A percentile compares a stretch with the other conserved stretches of the same genome.
These are phyloP conservation scores for Caenorhabditis afra DNA, from an alignment of 2,888 invertebrate species.

Conservation along the genomic window DNA sequence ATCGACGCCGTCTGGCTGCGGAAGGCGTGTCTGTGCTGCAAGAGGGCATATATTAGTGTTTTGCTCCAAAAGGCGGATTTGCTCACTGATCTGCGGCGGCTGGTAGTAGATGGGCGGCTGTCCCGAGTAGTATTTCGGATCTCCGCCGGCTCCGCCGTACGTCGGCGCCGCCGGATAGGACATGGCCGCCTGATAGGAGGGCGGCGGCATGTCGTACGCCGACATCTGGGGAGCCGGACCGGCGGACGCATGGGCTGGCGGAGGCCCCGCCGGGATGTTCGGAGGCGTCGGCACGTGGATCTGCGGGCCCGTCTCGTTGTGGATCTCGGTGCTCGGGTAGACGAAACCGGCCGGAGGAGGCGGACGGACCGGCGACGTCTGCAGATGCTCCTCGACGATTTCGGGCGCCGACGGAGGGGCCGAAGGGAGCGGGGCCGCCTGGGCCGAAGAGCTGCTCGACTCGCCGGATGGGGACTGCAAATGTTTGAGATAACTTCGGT, in stretches of 20 bases:
- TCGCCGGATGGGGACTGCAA: slow-evolving; percentile 33
- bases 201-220: slow-evolving; percentile 54
- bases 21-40: slow-evolving; percentile 54
- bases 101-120: slow-evolving; percentile 58
- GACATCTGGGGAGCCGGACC: slow-evolving; percentile 44
- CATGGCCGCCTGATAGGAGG: slow-evolving; percentile 63
- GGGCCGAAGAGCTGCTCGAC: slow-evolving; percentile 27
- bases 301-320: slow-evolving; percentile 9
- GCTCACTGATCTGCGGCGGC: slow-evolving; percentile 57
- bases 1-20: slow-evolving; percentile 48
- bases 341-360: slow-evolving; percentile 54
- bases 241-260: slow-evolving; percentile 43
- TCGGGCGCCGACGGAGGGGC: slow-evolving; percentile 44
- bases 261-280: slow-evolving; percentile 29
- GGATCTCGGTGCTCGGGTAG: slow-evolving; percentile 37
- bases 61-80: neutral
- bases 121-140: slow-evolving; percentile 48
- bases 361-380: slow-evolving; percentile 37
- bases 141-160: slow-evolving; percentile 43
- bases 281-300: slow-evolving; percentile 14
- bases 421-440: no score
- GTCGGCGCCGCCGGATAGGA: slow-evolving; percentile 63
- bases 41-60: neutral
- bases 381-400: slow-evolving; percentile 4
- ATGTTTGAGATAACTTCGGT: neutral